Evolutionary conservation across 2,888 invertebrate genomes (phyloP).

Genomic region (Pilophorus perplexus): DNA sequence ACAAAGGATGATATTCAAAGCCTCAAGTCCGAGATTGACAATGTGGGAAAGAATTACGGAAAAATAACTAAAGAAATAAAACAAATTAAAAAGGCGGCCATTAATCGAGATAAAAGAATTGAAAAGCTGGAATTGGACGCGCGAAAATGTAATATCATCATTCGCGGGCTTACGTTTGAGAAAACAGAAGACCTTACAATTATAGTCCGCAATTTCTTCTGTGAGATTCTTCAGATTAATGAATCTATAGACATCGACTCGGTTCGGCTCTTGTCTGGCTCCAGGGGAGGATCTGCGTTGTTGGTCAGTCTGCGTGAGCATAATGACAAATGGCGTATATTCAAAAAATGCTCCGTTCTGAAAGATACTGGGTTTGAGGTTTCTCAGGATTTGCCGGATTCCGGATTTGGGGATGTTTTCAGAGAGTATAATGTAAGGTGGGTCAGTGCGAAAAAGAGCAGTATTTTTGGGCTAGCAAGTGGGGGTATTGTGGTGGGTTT

Average conservation of each 20-base stretch:
- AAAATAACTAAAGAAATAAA: too few relatives aligned
- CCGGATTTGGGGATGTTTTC: too few relatives aligned
- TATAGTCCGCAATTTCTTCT: neutral
- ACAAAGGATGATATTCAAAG: too few relatives aligned
- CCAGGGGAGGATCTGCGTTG: neutral
- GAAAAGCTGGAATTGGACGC: neutral
- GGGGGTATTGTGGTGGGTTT: constrained; percentile 10
- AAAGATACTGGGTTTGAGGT: too few relatives aligned
- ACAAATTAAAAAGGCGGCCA: neutral
- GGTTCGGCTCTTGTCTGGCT: neutral
- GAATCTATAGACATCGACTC: neutral
- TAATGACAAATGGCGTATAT: constrained; percentile 4
- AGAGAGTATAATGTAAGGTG: neutral
- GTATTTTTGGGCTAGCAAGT: constrained; percentile 3
- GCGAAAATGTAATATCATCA: neutral
- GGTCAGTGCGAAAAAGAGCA: neutral
- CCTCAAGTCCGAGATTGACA: too few relatives aligned
- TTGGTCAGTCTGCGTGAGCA: neutral
- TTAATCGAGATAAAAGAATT: neutral
- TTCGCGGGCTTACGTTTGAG: neutral
- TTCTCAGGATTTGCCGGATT: constrained; percentile 20
- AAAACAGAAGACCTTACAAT: neutral
- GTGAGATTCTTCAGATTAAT: too few relatives aligned
- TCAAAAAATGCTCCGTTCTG: too few relatives aligned
- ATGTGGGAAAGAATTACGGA: too few relatives aligned